Evolutionary conservation across 2,113 vertebrate genomes (phyloP), one percentile per base, ranked within the genome.

Genomic region (Lipophrys pholis): DNA sequence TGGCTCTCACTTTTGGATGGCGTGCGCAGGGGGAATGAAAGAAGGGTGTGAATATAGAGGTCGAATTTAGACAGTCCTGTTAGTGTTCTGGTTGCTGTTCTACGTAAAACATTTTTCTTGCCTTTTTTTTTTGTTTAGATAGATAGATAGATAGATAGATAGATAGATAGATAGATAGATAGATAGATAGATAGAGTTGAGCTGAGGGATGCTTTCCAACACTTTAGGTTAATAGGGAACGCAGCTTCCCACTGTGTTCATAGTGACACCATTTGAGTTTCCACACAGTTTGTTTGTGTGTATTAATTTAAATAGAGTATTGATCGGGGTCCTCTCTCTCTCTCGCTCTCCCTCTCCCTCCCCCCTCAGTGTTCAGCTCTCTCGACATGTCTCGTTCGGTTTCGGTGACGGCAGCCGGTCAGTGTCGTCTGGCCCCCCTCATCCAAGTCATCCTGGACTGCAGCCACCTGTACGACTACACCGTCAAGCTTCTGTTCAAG

Each of bases 391-490:
- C 98, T 0, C 96, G 97, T 54, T 98, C 97, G 0, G 97, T 99
- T 76, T 99, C 98, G 0, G 97, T 98, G 89, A 99, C 97, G 0
- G 94, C 96, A 0, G 94, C 97, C 0, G 98, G 97, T 11, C 97
- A 99, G 93, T 99, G 98, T 88, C 97, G 98, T n/a, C 92, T 99
- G 15, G 97, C 97, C 7, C 98, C 98, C 0, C 95, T 99, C 66
- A 99, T 99, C 84, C 98, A 98, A 88, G 97, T 98, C 69, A 97
- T 98, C 76, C 77, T 98, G 87, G 98, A 99, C 94, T 93, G 93
- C 91, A 99, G 97, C 93, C 97, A 98, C 85, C 95, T 99, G 79
- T 99, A 99, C 0, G 97, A 99, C 88, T 99, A 99, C 91, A 97
- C 95, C 0, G 97, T 99, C 86, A 99, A 98, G 87, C 95, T 99